phyloP scores from a whole-genome alignment of 2,797 vertebrate species.

The Remorina albescens region DNA sequence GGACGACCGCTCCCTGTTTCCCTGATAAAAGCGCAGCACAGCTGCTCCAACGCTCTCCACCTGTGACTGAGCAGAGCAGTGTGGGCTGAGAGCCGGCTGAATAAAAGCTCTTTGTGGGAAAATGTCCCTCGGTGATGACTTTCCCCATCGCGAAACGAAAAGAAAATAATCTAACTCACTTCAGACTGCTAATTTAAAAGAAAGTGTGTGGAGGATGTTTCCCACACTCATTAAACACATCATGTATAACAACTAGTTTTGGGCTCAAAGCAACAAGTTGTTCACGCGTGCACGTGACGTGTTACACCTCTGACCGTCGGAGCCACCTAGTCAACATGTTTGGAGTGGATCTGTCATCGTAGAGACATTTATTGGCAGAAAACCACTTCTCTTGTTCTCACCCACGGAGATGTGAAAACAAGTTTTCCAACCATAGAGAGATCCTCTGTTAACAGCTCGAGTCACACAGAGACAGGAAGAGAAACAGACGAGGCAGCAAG shows the following conservation, averaged over 20 bases:
- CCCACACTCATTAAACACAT: neutral
- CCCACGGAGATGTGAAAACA: conserved; percentile 63
- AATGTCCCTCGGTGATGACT: conserved; percentile 16
- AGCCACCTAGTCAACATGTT: neutral
- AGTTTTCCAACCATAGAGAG: conserved; percentile 60
- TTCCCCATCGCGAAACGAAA: conserved; percentile 9
- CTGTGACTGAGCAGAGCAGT: conserved; percentile 12
- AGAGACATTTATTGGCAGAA: conserved; percentile 36
- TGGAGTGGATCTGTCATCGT: conserved; percentile 2
- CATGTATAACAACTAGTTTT: neutral
- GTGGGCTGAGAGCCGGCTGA: conserved; percentile 34
- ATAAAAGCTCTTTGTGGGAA: conserved; percentile 44
- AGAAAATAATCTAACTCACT: conserved; percentile 2
- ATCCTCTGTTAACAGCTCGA: conserved; percentile 45
- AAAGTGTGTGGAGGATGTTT: neutral
- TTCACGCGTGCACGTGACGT: neutral
- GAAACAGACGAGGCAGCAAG: conserved; percentile 50
- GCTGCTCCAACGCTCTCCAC: conserved; percentile 37
- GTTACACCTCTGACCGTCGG: neutral
- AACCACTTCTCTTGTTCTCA: conserved; percentile 30
- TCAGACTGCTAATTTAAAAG: neutral
- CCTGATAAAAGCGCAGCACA: conserved; percentile 30
- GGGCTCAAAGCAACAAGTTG: neutral
- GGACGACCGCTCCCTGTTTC: conserved; percentile 33
- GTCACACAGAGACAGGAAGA: conserved; percentile 71